Evolutionary conservation across 2,888 invertebrate genomes (phyloP).

Genomic region (Caenorhabditis angaria): DNA sequence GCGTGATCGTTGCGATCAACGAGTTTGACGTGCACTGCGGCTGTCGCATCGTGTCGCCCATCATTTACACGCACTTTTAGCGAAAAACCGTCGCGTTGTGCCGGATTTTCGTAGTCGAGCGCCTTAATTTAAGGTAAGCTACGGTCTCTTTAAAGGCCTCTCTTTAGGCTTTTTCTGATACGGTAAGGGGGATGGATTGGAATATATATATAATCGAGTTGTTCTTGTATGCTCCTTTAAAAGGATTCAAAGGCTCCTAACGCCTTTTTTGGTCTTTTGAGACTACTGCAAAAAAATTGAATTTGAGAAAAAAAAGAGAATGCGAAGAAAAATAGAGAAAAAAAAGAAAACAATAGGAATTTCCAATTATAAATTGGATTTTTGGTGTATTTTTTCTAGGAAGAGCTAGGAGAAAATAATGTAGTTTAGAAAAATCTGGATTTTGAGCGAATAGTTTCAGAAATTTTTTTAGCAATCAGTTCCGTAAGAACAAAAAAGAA

Average conservation of each 20-base stretch:
- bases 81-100: constrained; percentile 90
- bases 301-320: constrained; percentile 13
- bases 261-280: too few species aligned
- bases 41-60: constrained; percentile 94
- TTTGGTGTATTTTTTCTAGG: too few species aligned
- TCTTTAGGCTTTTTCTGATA: not conserved
- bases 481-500: too few species aligned
- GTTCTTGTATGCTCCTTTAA: not conserved
- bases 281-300: constrained; percentile 27
- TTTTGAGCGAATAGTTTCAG: too few species aligned
- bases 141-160: not conserved
- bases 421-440: too few species aligned
- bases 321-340: not conserved
- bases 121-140: constrained; percentile 79
- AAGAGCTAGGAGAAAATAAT: too few species aligned
- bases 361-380: constrained; percentile 22
- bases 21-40: constrained; percentile 91
- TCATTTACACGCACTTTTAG: constrained; percentile 84
- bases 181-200: constrained; percentile 4
- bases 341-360: constrained; percentile 13
- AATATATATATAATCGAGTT: not conserved
- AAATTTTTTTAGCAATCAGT: too few species aligned
- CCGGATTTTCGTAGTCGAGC: constrained; percentile 90
- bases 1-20: constrained; percentile 97
- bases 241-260: not conserved